These are phyloP conservation scores for Dendrocincla fuliginosa DNA, from an alignment of 2,797 vertebrate genomes.

Conservation along the genomic window DNA sequence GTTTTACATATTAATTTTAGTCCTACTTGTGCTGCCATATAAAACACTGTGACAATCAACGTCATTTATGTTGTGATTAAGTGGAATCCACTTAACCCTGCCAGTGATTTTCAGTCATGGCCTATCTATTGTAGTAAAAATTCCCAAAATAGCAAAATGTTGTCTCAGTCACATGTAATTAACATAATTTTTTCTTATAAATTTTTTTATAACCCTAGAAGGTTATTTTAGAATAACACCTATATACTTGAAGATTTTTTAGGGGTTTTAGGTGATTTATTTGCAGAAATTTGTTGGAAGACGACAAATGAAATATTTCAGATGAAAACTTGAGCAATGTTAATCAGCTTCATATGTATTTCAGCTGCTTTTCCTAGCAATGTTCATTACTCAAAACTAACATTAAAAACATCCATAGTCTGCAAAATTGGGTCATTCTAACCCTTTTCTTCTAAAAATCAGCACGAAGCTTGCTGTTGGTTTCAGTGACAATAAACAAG, in stretches of 20 bases:
- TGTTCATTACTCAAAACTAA: neutral
- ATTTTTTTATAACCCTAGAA: neutral
- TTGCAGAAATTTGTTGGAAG: neutral
- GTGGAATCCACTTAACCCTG: neutral
- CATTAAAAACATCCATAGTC: neutral
- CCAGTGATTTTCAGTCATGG: neutral
- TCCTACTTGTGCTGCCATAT: neutral
- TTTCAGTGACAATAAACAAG: neutral
- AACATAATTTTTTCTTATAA: neutral
- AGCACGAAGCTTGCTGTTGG: neutral
- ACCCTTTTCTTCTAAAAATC: neutral
- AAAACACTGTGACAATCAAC: neutral
- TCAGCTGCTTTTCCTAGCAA: neutral
- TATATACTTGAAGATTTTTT: neutral
- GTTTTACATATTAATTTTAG: constrained; percentile 3
- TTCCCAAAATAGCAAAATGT: neutral
- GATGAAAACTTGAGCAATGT: neutral
- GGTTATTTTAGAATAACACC: neutral
- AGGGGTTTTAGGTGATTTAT: neutral
- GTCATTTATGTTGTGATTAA: neutral
- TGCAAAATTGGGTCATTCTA: neutral
- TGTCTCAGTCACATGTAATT: neutral
- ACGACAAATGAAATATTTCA: neutral
- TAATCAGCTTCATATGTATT: neutral
- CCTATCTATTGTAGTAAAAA: neutral